Evolutionary conservation across 2,113 vertebrate genomes (phyloP).

Genomic region (Elachura formosa): DNA sequence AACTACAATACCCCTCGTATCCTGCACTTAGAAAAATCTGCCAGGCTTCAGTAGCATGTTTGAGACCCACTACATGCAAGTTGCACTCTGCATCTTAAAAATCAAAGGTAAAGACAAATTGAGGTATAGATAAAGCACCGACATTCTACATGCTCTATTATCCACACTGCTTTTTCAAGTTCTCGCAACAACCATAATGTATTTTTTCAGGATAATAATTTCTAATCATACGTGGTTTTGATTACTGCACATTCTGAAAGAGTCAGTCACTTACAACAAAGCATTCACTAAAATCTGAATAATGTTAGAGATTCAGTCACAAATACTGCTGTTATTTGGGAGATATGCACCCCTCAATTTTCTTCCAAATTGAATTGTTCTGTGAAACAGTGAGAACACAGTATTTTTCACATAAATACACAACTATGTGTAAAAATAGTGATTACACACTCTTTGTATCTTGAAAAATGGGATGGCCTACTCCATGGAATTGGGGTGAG

Average conservation of each 20-base stretch:
- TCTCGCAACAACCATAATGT: neutral
- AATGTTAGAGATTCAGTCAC: too few species aligned
- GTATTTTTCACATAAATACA: neutral
- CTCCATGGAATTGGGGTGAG: neutral
- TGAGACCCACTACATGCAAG: neutral
- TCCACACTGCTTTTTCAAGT: accelerated
- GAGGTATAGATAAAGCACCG: neutral
- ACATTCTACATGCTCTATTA: neutral
- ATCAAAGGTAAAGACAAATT: neutral
- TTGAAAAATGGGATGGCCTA: neutral
- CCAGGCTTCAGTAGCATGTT: neutral
- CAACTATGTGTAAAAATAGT: neutral
- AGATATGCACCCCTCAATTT: neutral
- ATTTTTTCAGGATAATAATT: neutral
- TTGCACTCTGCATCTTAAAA: neutral
- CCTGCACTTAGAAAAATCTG: neutral
- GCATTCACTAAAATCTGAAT: too few species aligned
- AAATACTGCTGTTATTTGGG: neutral
- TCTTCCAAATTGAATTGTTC: neutral
- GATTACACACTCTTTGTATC: neutral
- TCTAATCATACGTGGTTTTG: neutral
- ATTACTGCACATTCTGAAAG: neutral
- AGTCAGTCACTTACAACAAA: neutral
- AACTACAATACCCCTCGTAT: neutral
- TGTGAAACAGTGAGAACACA: neutral